Evolutionary conservation across 2,888 invertebrate species (phyloP).

Genomic region (Sicus ferrugineus): DNA sequence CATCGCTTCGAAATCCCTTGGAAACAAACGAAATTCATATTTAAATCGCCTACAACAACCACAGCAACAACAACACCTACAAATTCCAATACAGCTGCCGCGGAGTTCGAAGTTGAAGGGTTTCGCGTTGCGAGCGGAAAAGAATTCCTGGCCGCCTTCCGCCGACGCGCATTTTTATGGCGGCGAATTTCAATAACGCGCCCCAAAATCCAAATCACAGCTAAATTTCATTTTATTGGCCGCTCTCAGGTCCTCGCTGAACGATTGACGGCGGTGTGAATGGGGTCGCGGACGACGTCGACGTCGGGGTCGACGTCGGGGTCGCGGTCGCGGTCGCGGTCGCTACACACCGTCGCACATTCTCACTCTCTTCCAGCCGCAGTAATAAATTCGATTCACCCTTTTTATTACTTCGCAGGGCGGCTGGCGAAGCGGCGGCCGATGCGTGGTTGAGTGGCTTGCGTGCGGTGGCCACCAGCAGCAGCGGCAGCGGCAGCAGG

Average conservation of each 20-base stretch:
- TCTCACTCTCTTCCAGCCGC: too few relatives aligned
- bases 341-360: background rate
- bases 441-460: too few relatives aligned
- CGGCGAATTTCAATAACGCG: conserved; percentile 27
- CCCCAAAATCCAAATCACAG: conserved; percentile 30
- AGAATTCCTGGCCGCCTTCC: background rate
- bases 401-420: too few relatives aligned
- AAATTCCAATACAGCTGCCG: background rate
- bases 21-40: background rate
- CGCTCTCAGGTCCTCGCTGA: conserved; percentile 1
- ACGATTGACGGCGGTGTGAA: conserved; percentile 10
- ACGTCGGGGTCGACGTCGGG: too few relatives aligned
- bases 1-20: background rate
- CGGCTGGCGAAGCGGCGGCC: too few relatives aligned
- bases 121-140: conserved; percentile 11
- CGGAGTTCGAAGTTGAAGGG: background rate
- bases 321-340: background rate
- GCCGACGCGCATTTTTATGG: too few relatives aligned
- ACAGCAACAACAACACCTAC: background rate
- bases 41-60: conserved; percentile 1
- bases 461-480: too few relatives aligned
- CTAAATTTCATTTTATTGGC: conserved; percentile 34
- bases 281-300: background rate
- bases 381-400: too few relatives aligned
- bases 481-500: background rate